Evolutionary conservation across 2,888 invertebrate species (phyloP).

Genomic region (Diachrysia chrysitis): DNA sequence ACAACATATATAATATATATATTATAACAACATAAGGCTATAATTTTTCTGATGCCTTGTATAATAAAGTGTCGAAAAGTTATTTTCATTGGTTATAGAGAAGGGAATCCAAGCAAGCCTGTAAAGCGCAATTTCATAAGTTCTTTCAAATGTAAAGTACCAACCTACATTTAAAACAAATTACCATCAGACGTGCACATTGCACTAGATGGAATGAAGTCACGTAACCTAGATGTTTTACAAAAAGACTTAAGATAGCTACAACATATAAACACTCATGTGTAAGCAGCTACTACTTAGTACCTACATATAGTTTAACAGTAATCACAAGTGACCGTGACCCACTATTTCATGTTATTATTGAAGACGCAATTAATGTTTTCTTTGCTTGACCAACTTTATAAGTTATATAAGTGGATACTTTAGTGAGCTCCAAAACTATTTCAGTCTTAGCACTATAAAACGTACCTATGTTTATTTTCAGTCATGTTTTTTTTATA

Average conservation of each 20-base stretch:
- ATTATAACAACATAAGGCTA: too few species aligned
- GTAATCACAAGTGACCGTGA: neutral
- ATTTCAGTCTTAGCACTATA: too few species aligned
- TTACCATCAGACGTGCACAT: constrained; percentile 4
- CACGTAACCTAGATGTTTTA: neutral
- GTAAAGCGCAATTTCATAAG: neutral
- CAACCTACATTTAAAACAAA: neutral
- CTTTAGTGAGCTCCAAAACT: neutral
- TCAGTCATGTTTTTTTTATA: too few species aligned
- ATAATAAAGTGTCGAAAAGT: neutral
- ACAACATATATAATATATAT: too few species aligned
- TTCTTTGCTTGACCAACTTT: too few species aligned
- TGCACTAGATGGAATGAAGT: constrained; percentile 2
- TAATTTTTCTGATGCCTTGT: neutral
- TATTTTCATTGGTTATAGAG: neutral
- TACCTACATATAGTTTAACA: neutral
- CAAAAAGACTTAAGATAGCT: neutral
- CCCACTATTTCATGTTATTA: too few species aligned
- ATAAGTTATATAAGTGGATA: too few species aligned
- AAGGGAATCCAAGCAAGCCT: neutral
- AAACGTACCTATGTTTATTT: too few species aligned
- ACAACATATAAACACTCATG: neutral
- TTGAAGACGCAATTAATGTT: neutral
- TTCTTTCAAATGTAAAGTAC: constrained; percentile 1
- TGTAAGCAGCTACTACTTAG: neutral